These are phyloP conservation scores for Polietes domitor DNA, from an alignment of 2,888 invertebrate species.

Conservation along the genomic window DNA sequence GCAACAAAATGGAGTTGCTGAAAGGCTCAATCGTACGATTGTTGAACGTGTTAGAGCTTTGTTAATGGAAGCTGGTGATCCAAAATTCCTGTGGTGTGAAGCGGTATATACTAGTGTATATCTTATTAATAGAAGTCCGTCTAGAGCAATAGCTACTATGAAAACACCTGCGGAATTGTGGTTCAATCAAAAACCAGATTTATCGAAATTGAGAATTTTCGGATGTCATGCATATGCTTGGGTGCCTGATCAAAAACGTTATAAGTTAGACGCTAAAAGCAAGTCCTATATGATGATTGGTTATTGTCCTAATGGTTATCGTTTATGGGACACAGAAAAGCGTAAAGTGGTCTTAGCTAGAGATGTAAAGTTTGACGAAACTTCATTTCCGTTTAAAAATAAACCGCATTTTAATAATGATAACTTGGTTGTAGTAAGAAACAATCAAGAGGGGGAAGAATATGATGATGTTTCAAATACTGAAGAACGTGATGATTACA, in stretches of 20 bases:
- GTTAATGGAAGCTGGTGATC: conserved; percentile 37
- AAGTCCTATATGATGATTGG: conserved; percentile 55
- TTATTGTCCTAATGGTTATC: conserved; percentile 62
- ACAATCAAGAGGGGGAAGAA: conserved; percentile 6
- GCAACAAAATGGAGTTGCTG: conserved; percentile 58
- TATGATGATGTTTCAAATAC: background rate
- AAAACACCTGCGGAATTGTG: conserved; percentile 60
- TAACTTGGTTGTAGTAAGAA: background rate
- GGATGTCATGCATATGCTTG: conserved; percentile 66
- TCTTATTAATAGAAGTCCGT: conserved; percentile 47
- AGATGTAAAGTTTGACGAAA: background rate
- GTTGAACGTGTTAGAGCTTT: conserved; percentile 46
- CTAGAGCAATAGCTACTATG: conserved; percentile 53
- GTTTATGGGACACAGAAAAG: conserved; percentile 48
- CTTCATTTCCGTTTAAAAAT: background rate
- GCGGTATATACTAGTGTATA: conserved; percentile 28
- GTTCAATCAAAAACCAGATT: conserved; percentile 55
- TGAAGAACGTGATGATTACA: background rate
- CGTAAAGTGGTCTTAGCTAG: background rate
- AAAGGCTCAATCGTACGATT: conserved; percentile 24
- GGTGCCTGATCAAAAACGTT: conserved; percentile 65
- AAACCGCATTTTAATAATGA: no score
- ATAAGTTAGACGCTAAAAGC: conserved; percentile 63
- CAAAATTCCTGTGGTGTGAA: conserved; percentile 49
- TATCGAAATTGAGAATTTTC: conserved; percentile 64